Percentiles rank a stretch among this genome's conserved stretches.
Evolutionary conservation across 2,113 vertebrate species (phyloP).

Genomic region (Leptodactylus fuscus): DNA sequence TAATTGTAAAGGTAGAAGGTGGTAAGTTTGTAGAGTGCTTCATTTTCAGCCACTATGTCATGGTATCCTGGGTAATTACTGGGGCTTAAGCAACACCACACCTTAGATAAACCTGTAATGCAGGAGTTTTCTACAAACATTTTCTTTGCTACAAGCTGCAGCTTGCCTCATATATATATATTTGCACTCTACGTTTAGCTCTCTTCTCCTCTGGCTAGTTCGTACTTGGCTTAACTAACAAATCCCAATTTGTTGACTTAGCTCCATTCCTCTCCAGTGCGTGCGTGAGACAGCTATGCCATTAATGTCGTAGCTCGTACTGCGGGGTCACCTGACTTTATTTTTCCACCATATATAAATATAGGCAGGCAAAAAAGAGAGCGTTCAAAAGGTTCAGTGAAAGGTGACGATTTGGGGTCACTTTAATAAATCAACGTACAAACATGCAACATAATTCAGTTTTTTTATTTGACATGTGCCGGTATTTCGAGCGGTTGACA

Average conservation of each 20-base stretch:
- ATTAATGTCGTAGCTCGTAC: constrained; percentile 61
- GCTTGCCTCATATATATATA: constrained; percentile 82
- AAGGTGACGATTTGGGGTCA: constrained; percentile 57
- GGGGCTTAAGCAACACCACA: constrained; percentile 88
- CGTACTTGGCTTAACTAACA: constrained; percentile 77
- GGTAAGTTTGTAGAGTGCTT: constrained; percentile 67
- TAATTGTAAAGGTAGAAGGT: constrained; percentile 61
- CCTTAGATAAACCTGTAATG: constrained; percentile 97
- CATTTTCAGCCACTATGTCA: constrained; percentile 74
- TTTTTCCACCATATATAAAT: constrained; percentile 63
- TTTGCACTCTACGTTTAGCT: constrained; percentile 75
- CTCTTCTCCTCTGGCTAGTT: constrained; percentile 76
- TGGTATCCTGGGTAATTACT: constrained; percentile 86
- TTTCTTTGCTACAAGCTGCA: constrained; percentile 86
- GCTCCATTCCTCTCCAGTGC: constrained; percentile 67
- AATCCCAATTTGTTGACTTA: constrained; percentile 79
- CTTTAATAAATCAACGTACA: constrained; percentile 48
- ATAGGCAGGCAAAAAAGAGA: constrained; percentile 13
- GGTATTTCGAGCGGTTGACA: constrained; percentile 3
- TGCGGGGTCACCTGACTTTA: constrained; percentile 18
- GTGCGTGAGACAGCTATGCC: constrained; percentile 68
- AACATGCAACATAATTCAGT: constrained; percentile 30
- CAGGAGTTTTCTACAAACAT: constrained; percentile 90
- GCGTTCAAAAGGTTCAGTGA: constrained; percentile 55
- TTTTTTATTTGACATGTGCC: constrained; percentile 6